A percentile compares a stretch with the other conserved stretches of the same genome.
These are phyloP conservation scores for Meiosimyza decipiens DNA, from an alignment of 2,888 invertebrate species.

Conservation along the genomic window DNA sequence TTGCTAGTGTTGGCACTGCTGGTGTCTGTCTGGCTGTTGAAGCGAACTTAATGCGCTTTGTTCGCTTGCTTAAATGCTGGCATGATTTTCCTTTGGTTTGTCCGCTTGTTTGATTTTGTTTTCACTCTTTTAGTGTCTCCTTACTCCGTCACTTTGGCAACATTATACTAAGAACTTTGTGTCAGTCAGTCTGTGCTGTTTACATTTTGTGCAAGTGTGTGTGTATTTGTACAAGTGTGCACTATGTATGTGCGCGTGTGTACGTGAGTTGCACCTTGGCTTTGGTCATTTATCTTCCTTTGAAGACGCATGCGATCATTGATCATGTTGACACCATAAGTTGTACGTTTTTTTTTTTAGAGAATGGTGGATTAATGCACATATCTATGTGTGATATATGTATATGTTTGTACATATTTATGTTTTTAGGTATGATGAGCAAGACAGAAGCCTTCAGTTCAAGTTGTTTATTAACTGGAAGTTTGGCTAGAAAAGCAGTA, in stretches of 20 bases:
- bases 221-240: constrained; percentile 33
- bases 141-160: constrained; percentile 1
- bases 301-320: constrained; percentile 27
- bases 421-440: too few species aligned
- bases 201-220: background rate
- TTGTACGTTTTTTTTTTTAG: background rate
- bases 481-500: too few species aligned
- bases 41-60: constrained; percentile 24
- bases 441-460: too few species aligned
- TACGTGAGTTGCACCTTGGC: constrained; percentile 13
- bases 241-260: constrained; percentile 27
- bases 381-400: background rate
- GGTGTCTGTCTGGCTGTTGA: constrained; percentile 9
- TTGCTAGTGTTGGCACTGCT: constrained; percentile 3
- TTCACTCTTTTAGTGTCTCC: background rate
- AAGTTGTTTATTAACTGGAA: too few species aligned
- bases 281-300: constrained; percentile 30
- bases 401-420: too few species aligned
- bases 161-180: background rate
- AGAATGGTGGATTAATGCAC: constrained; percentile 15
- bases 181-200: background rate
- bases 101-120: too few species aligned
- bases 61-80: constrained; percentile 2
- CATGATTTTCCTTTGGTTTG: too few species aligned
- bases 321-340: constrained; percentile 23